Conservation (phyloP, 2,113 vertebrate genomes). For the Sorex fumeus region DNA sequence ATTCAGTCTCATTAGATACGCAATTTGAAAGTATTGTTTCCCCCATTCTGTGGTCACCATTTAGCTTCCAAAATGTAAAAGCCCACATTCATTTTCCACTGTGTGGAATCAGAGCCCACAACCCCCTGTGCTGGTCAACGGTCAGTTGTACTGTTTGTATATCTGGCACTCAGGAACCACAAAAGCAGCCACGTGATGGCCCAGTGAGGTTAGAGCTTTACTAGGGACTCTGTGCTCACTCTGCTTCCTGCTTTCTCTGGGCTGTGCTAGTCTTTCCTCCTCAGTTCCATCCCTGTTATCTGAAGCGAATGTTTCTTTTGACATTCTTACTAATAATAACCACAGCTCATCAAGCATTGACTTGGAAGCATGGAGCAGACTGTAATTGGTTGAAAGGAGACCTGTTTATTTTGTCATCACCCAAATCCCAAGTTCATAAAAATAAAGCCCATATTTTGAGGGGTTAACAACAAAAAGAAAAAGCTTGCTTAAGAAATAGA, state of each 20-base stretch:
- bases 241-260: background rate
- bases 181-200: too few species aligned
- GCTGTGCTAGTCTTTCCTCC: background rate
- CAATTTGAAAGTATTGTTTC: background rate
- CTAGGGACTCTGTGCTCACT: too few species aligned
- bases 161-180: too few species aligned
- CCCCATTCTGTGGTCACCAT: background rate
- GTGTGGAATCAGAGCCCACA: too few species aligned
- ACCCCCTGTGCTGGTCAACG: too few species aligned
- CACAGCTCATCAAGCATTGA: background rate
- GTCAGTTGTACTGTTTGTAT: too few species aligned
- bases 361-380: background rate
- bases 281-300: background rate
- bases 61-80: background rate
- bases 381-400: background rate
- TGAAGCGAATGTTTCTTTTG: background rate
- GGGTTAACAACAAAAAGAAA: too few species aligned
- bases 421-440: background rate
- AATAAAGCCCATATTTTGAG: background rate
- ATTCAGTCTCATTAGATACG: background rate
- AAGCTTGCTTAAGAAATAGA: too few species aligned
- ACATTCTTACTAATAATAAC: background rate
- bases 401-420: conserved; percentile 31
- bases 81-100: too few species aligned
- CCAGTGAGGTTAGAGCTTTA: too few species aligned